These are phyloP conservation scores for Micronycteris hirsuta DNA, from an alignment of 2,113 vertebrate species.

Conservation along the genomic window DNA sequence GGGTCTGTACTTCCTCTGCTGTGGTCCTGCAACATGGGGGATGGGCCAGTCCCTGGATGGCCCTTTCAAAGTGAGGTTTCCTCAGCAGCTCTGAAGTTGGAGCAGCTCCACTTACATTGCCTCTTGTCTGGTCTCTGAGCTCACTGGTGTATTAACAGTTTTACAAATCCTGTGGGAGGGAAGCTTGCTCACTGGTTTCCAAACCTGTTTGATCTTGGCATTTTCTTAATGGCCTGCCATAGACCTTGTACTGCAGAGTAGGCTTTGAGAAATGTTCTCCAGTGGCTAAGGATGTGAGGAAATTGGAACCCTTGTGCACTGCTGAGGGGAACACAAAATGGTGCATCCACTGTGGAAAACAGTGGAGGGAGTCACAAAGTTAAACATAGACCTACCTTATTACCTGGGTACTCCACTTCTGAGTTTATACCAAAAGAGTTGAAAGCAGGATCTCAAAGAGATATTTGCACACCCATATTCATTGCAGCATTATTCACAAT, in stretches of 20 bases:
- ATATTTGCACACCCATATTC: fast-evolving
- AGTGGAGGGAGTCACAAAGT: background rate
- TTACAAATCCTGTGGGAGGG: background rate
- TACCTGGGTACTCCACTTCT: background rate
- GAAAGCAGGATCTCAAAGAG: background rate
- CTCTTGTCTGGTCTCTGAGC: background rate
- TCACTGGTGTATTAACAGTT: background rate
- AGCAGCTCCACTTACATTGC: fast-evolving
- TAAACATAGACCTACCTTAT: fast-evolving
- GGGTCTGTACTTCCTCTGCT: background rate
- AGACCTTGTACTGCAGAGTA: no score
- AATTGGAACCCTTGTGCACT: background rate
- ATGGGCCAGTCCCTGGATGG: background rate
- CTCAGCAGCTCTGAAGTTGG: background rate
- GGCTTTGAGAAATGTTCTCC: background rate
- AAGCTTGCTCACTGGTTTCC: background rate
- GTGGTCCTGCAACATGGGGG: background rate
- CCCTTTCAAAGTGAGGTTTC: no score
- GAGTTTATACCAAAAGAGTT: background rate
- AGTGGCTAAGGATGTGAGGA: background rate
- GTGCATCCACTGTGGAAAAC: fast-evolving
- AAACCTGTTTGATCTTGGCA: background rate
- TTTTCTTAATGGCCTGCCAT: fast-evolving
- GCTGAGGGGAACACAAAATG: background rate
- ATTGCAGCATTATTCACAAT: fast-evolving